These are phyloP conservation scores for Chrysaora quinquecirrha DNA, from an alignment of 30 jellyfish, hydroid and myxozoan species.

Conservation along the genomic window DNA sequence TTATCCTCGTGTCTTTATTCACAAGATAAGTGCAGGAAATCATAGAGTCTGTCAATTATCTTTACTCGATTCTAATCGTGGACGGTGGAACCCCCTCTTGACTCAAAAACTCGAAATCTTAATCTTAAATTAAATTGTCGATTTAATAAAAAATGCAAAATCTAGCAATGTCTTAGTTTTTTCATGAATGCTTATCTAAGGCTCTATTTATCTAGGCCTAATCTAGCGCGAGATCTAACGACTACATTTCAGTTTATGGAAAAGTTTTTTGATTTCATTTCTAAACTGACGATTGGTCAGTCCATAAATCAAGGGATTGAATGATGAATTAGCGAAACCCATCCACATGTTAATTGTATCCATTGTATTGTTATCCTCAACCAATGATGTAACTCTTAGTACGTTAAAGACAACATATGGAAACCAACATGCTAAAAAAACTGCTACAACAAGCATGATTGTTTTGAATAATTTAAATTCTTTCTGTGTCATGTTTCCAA, in stretches of 20 bases:
- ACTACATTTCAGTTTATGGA: slow-evolving; percentile 19
- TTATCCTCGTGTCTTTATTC: too few relatives aligned
- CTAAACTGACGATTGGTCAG: slow-evolving; percentile 75
- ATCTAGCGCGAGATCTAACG: too few relatives aligned
- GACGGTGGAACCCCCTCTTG: too few relatives aligned
- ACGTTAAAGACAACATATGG: slow-evolving; percentile 75
- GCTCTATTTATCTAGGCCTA: too few relatives aligned
- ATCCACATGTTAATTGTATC: slow-evolving; percentile 88
- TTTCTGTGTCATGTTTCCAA: background rate
- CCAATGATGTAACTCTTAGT: slow-evolving; percentile 28
- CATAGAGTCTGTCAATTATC: too few relatives aligned
- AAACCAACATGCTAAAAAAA: slow-evolving; percentile 78
- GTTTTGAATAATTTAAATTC: slow-evolving; percentile 61
- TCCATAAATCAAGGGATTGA: slow-evolving; percentile 86
- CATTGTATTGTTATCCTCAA: slow-evolving; percentile 45
- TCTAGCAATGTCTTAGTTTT: too few relatives aligned
- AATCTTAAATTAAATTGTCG: too few relatives aligned
- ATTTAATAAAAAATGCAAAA: too few relatives aligned
- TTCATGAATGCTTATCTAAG: too few relatives aligned
- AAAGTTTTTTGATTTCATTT: slow-evolving; percentile 40
- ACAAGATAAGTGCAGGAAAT: too few relatives aligned
- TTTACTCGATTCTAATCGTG: too few relatives aligned
- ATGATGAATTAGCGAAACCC: slow-evolving; percentile 82
- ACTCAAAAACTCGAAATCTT: too few relatives aligned
- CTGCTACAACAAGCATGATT: slow-evolving; percentile 50